Evolutionary conservation across 2,888 invertebrate genomes (phyloP), one percentile per base, ranked within the genome.

Genomic region (Zeuzera pyrina): DNA sequence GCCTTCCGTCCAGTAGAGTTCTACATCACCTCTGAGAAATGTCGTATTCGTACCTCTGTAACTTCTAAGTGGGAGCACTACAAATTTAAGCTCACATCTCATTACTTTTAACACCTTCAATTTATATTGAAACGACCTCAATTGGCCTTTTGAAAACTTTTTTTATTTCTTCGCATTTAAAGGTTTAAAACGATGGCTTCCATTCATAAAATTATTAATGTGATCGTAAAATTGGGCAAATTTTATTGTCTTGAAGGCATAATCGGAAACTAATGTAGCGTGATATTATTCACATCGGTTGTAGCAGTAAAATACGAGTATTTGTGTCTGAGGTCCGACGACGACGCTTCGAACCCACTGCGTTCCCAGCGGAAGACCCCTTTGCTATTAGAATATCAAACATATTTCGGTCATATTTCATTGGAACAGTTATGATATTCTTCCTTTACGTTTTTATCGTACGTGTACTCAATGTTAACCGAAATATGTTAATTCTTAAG

Each of bases 141-240:
- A 25, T 67, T 61, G 59, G 56, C 66, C 62, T 52, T 45, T 57
- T 52, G 52, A 56, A 15, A 56, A 55, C 22, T 70, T 73, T 74
- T 69, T 76, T 72, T 66, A 69, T 70, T 70, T 67, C 71, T 63
- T 62, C 63, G 59, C 64, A 66, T 72, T 67, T 59, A 65, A 72
- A 63, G 68, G 72, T n/a, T n/a, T n/a, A n/a, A n/a, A n/a, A 57
- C 68, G 62, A 73, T 74, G 73, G 79, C 77, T 74, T 72, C 78
- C 77, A 79, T 83, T 83, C 81, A 81, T 81, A 83, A 83, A 83
- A 83, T 81, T 83, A 83, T 83, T 83, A 77, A 83, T 83, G 83
- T 55, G 77, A 73, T 83, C 83, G 76, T 83, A 83, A 83, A 83
- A 79, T 81, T 79, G 83, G 69, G 78, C 74, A 81, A 83, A 78